Evolutionary conservation across 2,888 invertebrate genomes (phyloP), one percentile per base, ranked within the genome.

Genomic region (Eupeodes latifasciatus): DNA sequence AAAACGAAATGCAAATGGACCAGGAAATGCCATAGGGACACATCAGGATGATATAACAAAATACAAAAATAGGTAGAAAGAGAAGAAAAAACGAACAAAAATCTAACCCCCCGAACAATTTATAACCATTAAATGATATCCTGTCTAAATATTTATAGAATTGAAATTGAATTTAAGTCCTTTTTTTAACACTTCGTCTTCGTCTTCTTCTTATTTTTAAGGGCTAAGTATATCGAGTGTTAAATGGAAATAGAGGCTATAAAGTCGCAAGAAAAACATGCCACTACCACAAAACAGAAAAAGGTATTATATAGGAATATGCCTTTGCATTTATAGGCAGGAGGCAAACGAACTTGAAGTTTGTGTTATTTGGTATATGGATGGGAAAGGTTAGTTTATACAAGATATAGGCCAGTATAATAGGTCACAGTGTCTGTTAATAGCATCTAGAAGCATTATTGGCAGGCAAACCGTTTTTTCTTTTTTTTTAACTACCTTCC

Each of bases 81-180:
- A 27, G 49, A 40, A 14, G 1, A 9, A 36, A 61, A 69, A 34
- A 9, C 1, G 7, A 12, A 36, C 67, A 16, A 44, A 74, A 16
- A 40, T 40, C 40, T 40, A 40, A 40, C 40, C 40, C 85, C 81
- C 81, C 74, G 57, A 85, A 49, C 85, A 81, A 81, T 85, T 85
- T 85, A 81, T 81, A 78, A 81, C 78, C 81, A 85, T 78, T 85
- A 81, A 85, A 78, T 85, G 77, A 85, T 85, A 69, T 85, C 85
- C 85, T 85, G 85, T 85, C 85, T 74, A 85, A 85, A 81, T 85
- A 81, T 85, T 85, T 85, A 85, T 85, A 77, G 77, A 74, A 64
- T 72, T 81, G 74, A 67, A 85, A 85, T 85, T 85, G 81, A 85
- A 85, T 81, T 85, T 85, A 69, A 81, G 85, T 85, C 85, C 81